Evolutionary conservation across 92 coral and sea anemone species (phyloP).

Genomic region (Palythoa caribaeorum): DNA sequence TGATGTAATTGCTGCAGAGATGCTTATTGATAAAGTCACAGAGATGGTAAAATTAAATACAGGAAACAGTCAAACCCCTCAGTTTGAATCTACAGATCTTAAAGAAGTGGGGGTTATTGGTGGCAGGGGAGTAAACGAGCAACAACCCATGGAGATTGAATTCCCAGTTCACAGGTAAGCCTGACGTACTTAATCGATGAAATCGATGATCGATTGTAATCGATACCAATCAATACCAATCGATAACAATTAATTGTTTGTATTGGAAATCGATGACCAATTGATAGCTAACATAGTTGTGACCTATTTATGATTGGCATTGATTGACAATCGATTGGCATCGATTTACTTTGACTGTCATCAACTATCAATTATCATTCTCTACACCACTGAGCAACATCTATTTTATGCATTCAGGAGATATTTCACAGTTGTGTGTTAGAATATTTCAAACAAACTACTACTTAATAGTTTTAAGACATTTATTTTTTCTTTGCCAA

Average conservation of each 20-base stretch:
- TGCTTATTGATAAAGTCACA: conserved; percentile 1
- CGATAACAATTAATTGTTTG: too few species aligned
- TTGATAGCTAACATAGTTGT: too few species aligned
- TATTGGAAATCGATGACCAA: too few species aligned
- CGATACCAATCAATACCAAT: too few species aligned
- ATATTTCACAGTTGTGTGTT: neutral
- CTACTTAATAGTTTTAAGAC: neutral
- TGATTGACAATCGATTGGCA: neutral
- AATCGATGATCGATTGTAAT: too few species aligned
- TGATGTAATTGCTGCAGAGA: neutral
- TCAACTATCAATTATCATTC: neutral
- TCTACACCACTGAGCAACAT: conserved; percentile 1
- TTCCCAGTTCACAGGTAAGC: neutral
- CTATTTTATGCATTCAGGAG: conserved; percentile 1
- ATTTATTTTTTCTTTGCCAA: neutral
- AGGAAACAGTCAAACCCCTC: neutral
- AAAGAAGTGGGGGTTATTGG: neutral
- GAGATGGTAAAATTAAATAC: neutral
- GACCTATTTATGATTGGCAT: neutral
- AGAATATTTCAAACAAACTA: neutral
- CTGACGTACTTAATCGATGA: too few species aligned
- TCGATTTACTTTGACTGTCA: neutral
- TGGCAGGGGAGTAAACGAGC: neutral
- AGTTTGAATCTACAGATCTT: neutral
- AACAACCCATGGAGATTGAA: neutral